Base-by-base conservation (phyloP, 2,797 vertebrate species). In the Austrolebias charrua region DNA sequence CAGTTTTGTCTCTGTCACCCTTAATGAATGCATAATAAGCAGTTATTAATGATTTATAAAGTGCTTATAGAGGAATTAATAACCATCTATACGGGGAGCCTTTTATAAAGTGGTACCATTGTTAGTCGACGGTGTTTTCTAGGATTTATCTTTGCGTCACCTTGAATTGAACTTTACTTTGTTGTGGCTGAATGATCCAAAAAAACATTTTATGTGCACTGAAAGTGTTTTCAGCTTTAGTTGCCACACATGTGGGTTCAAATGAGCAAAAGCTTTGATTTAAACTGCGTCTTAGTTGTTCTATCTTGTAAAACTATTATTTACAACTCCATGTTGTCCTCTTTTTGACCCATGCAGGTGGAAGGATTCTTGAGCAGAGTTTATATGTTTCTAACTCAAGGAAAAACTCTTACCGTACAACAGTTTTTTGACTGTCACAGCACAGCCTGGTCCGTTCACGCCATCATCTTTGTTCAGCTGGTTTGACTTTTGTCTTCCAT, bases 191-290 rank as follows among this genome's bases (percentile, higher is more conserved):
- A 18, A 46, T 46, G n/a, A 19, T 49, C 1, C 1, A 24, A 24
- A 59, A 71, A 62, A 60, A 47, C 55, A 52, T 43, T 80, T 82
- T 79, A 66, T 73, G 66, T 58, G 68, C 63, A 69, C 66, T 78
- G 70, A 74, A 81, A 72, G 67, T 69, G 53, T 58, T 81, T 76
- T 77, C 29, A 77, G 28, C 60, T 74, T 48, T 67, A 42, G 65
- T 71, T 58, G 50, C 44, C 54, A 58, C 45, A 73, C 66, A 80
- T 78, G 75, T 61, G 63, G 62, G 54, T 56, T 52, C 11, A 63
- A 65, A 57, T 18, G 54, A 62, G 55, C 12, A 35, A 28, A 38
- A 56, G 66, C 58, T 68, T 75, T 65, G 64, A 78, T 75, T 65
- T 65, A 38, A 66, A 44, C 42, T 16, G 57, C 48, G 9, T 33